Conservation (phyloP, 2,797 vertebrate genomes). For the Sebastes iracundus region DNA sequence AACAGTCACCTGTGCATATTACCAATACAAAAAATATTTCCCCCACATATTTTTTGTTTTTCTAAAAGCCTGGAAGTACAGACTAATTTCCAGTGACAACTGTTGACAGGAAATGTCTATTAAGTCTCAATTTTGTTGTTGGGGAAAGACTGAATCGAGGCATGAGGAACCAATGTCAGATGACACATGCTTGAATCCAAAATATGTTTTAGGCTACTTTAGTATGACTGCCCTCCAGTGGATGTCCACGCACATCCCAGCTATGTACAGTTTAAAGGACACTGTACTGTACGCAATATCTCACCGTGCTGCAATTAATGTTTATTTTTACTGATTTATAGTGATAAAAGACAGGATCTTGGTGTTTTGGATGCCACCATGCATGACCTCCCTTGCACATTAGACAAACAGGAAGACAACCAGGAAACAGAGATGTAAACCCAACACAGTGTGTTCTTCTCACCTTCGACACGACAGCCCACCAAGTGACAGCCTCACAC, state of each 20-base stretch:
- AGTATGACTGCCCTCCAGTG: conserved; percentile 68
- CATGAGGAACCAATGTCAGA: not conserved
- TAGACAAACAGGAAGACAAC: conserved; percentile 84
- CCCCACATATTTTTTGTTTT: not conserved
- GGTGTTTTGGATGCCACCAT: conserved; percentile 71
- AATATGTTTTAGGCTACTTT: not conserved
- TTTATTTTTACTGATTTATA: not conserved
- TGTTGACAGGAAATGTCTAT: not conserved
- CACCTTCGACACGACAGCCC: conserved; percentile 40
- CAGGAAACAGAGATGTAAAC: conserved; percentile 67
- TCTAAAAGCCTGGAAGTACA: not conserved
- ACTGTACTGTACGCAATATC: not conserved
- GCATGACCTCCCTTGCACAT: conserved; percentile 84
- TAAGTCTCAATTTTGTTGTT: not conserved
- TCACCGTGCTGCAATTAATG: not conserved
- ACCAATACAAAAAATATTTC: not conserved
- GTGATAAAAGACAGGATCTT: not conserved
- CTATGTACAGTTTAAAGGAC: not conserved
- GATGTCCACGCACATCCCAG: not conserved
- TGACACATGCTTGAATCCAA: not conserved
- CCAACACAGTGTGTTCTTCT: conserved; percentile 41
- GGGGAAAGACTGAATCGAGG: not conserved
- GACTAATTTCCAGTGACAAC: conserved; percentile 25
- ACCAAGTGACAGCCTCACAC: conserved; percentile 18
- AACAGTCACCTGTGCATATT: conserved; percentile 60